Base-by-base conservation (phyloP, 2,113 vertebrate species). In the Cyanoramphus novaezelandiae region DNA sequence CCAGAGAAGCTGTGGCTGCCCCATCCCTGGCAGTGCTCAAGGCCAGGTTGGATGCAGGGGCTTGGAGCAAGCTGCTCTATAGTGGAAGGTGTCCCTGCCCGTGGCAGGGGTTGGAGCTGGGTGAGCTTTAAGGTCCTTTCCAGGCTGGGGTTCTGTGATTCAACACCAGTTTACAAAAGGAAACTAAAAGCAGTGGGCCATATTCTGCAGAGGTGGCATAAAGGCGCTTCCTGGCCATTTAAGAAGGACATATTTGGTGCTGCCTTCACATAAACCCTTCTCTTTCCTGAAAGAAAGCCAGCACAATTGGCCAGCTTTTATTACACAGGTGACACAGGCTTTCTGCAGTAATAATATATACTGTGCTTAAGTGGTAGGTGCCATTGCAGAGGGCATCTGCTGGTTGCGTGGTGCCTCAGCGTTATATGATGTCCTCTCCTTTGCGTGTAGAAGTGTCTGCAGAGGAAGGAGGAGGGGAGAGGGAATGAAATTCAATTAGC, bases 401-500 rank as follows among this genome's bases (percentile, higher is more conserved):
- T 29, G 27, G 4, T 35, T 2, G 18, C 6, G 28, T 27, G 55
- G 92, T 68, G 79, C 64, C 33, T 93, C 53, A n/a, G 50, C 41
- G 11, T 55, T 90, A 8, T 27, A 29, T 9, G 27, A 7, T n/a
- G 64, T 39, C 53, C 52, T 92, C 0, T 11, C 7, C 78, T 92
- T 74, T 10, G 11, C 7, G 5, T 90, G 75, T 57, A 8, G 52
- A 85, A 76, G 65, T 44, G 70, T 87, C 91, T 92, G 86, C 88
- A 81, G 92, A 91, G 83, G 83, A 71, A 25, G 52, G 76, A 92
- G 82, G 86, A 89, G 70, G 49, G 4, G 74, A 82, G 70, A 93
- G 81, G 74, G 80, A 95, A 62, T 70, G 90, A 71, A 92, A 96
- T 88, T 94, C 77, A 95, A 78, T 97, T 95, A 95, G 88, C 91